Evolutionary conservation across 2,797 vertebrate species (phyloP).

Genomic region (Protonibea diacanthus): DNA sequence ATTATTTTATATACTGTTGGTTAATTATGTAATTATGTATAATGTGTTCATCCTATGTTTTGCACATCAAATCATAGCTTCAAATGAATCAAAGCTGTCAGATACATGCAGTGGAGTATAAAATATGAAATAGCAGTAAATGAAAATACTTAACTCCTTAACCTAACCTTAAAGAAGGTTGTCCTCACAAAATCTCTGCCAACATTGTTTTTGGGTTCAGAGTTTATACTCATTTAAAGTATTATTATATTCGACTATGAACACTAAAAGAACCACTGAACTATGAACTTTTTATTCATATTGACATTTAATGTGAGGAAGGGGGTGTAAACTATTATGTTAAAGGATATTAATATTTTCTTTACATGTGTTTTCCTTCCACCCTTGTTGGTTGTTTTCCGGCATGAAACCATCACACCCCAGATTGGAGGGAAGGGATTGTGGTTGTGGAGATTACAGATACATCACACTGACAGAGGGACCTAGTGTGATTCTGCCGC

Average conservation of each 20-base stretch:
- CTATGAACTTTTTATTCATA: background rate
- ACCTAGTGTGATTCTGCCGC: constrained; percentile 13
- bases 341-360: constrained; percentile 5
- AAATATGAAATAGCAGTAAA: background rate
- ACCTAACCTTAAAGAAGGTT: background rate
- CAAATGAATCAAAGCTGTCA: no score
- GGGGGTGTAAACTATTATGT: background rate
- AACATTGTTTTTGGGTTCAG: background rate
- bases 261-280: background rate
- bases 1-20: background rate
- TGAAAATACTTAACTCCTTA: background rate
- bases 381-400: background rate
- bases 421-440: background rate
- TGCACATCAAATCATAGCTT: background rate
- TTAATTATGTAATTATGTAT: background rate
- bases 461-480: constrained; percentile 18
- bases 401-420: constrained; percentile 30
- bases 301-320: background rate
- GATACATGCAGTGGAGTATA: background rate
- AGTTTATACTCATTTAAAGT: background rate
- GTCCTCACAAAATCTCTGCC: background rate
- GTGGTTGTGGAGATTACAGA: constrained; percentile 28
- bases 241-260: background rate
- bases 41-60: background rate
- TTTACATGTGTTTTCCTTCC: background rate